Evolutionary conservation across 2,888 invertebrate species (phyloP), one percentile per base, ranked within the genome.

Genomic region (Platypus cylindrus): DNA sequence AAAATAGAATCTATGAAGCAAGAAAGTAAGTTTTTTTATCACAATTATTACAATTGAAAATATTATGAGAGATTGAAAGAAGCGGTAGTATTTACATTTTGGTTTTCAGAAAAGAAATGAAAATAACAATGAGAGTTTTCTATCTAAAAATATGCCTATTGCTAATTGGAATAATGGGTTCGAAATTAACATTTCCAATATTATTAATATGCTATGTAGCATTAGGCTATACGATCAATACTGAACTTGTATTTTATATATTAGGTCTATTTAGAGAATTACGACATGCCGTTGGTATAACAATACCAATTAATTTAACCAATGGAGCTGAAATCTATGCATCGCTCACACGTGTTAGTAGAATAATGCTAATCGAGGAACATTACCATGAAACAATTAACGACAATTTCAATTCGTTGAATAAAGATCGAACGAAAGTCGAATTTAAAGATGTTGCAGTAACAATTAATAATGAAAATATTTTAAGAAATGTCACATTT

Each of bases 201-300:
- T 49, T 59, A 30, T 42, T 62, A 12, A 52, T 59, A 38, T 72
- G 77, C 1, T 85, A 75, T 54, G 75, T 80, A 18, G 63, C 82
- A 28, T 64, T 76, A 3, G 79, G 79, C 13, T 65, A 79, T 46
- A 59, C 72, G 47, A 71, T 93, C 46, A 79, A 76, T 3, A 80
- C 94, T 2, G 85, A 90, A 55, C 71, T 72, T 54, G 84, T 87
- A 9, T 91, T 90, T 62, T 83, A 90, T 38, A 72, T 90, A 30
- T 80, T 87, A 12, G 81, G 89, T 5, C 82, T 90, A 56, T 91
- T 86, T 64, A 87, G 84, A 52, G 80, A 87, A 36, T 64, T 93
- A 38, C 70, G 86, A 20, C 77, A 83, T 48, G 79, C 84, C 8
- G 81, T 93, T 76, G 86, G 85, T 0, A 78, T 89, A 9, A 15